Conservation (phyloP, 1,140 invertebrate species). For the Pseudomyrmex gracilis region DNA sequence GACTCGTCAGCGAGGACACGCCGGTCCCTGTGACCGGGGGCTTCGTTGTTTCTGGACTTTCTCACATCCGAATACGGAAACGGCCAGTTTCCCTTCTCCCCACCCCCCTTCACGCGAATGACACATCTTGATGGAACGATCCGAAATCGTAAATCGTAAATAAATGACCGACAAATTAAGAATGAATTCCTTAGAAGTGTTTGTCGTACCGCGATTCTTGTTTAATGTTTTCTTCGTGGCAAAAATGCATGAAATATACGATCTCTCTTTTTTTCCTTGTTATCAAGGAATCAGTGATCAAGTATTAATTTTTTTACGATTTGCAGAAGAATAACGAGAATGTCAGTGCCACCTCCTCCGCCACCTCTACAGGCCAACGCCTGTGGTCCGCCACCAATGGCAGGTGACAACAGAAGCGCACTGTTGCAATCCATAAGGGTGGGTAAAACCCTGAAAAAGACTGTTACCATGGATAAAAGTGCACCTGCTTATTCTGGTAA, state of each 20-base stretch:
- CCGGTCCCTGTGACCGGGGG: conserved; percentile 29
- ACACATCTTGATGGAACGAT: conserved; percentile 48
- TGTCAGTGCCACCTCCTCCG: conserved; percentile 89
- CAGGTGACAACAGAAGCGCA: conserved; percentile 87
- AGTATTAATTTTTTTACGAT: neutral
- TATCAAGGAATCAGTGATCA: neutral
- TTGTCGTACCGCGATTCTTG: neutral
- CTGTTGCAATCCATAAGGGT: conserved; percentile 93
- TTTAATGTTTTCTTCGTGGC: neutral
- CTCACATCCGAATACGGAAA: conserved; percentile 32
- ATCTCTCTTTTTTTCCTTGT: neutral
- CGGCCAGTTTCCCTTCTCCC: neutral
- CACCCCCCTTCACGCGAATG: conserved; percentile 19
- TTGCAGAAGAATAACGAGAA: conserved; percentile 68
- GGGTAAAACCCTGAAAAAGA: conserved; percentile 93
- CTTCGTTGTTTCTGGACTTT: conserved; percentile 19
- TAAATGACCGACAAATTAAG: conserved; percentile 29
- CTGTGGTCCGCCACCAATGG: conserved; percentile 77
- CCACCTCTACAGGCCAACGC: conserved; percentile 84
- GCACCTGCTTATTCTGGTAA: conserved; percentile 90
- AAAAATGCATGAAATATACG: neutral
- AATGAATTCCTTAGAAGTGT: conserved; percentile 15
- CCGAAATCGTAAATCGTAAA: conserved; percentile 46
- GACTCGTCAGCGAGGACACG: conserved; percentile 4
- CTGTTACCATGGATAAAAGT: conserved; percentile 95